Conservation (phyloP, 2,888 invertebrate species). For the Hirtodrosophila trivittata region DNA sequence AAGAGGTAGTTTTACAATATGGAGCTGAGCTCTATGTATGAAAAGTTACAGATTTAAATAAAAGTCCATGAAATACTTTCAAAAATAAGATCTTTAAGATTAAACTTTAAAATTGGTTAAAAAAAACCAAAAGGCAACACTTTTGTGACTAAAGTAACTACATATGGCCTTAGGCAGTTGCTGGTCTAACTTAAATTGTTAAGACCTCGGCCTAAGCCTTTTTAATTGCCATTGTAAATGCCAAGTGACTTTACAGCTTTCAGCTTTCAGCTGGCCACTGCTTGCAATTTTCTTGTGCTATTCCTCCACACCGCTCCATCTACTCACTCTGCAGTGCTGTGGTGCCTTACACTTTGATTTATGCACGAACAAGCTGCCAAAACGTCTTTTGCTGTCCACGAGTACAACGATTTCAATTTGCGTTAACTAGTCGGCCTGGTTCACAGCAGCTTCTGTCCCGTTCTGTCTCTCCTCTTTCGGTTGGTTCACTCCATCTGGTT, state of each 20-base stretch:
- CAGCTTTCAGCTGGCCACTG: conserved; percentile 20
- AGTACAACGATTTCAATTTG: conserved; percentile 66
- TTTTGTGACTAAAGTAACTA: not conserved
- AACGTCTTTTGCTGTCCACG: conserved; percentile 57
- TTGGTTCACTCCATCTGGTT: conserved; percentile 4
- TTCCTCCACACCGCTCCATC: not conserved
- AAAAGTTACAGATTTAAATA: not conserved
- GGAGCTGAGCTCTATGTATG: too few species aligned
- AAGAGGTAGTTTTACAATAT: too few species aligned
- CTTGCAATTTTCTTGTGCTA: conserved; percentile 3
- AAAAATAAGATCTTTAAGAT: too few species aligned
- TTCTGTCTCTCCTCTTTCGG: not conserved
- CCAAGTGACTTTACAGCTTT: conserved; percentile 44
- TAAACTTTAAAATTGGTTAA: too few species aligned
- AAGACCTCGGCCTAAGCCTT: conserved; percentile 54
- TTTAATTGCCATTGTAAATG: conserved; percentile 63
- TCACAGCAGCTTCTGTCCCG: conserved; percentile 31
- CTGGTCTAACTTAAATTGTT: conserved; percentile 29
- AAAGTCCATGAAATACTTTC: too few species aligned
- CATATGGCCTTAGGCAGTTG: conserved; percentile 23
- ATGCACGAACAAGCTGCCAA: conserved; percentile 67
- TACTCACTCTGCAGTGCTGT: not conserved
- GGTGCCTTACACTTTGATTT: conserved; percentile 55
- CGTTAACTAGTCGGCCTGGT: conserved; percentile 58
- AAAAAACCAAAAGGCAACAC: not conserved